Evolutionary conservation across 2,888 invertebrate genomes (phyloP).

Genomic region (Plutella xylostella): DNA sequence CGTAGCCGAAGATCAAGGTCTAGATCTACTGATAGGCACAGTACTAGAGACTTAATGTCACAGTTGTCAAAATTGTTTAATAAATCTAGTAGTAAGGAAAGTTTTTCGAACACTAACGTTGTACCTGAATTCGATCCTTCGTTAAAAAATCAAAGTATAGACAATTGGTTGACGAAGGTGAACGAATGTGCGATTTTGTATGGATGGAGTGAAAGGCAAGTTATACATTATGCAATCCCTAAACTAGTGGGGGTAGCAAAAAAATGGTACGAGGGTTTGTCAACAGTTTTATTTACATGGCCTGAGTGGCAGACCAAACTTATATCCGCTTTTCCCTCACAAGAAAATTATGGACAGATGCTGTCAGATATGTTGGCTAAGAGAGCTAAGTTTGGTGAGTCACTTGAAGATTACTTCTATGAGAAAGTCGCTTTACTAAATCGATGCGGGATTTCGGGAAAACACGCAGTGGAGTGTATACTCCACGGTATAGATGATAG

Average conservation of each 20-base stretch:
- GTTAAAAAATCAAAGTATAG: constrained; percentile 8
- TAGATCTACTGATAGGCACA: too few species aligned
- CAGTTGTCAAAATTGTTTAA: too few species aligned
- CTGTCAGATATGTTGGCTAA: constrained; percentile 21
- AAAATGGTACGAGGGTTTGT: constrained; percentile 20
- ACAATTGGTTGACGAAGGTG: constrained; percentile 16
- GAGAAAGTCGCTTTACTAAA: constrained; percentile 14
- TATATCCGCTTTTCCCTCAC: constrained; percentile 19
- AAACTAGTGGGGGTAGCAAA: constrained; percentile 19
- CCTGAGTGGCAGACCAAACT: constrained; percentile 23
- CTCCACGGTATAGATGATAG: too few species aligned
- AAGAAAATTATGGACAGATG: constrained; percentile 21
- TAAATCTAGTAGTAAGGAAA: too few species aligned
- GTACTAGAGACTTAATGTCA: too few species aligned
- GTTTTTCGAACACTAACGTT: constrained; percentile 6
- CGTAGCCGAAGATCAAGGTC: too few species aligned
- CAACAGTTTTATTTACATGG: constrained; percentile 20
- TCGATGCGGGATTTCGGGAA: constrained; percentile 13
- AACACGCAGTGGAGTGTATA: constrained; percentile 14
- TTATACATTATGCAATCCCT: constrained; percentile 16
- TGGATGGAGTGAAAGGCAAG: constrained; percentile 20
- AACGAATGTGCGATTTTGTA: constrained; percentile 18
- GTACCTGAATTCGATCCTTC: constrained; percentile 15
- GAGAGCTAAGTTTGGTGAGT: constrained; percentile 16
- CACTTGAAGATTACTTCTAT: constrained; percentile 17